Percentiles rank a stretch among this genome's conserved stretches.
These are phyloP conservation scores for Hydra vulgaris DNA, from an alignment of 30 jellyfish, hydroid and myxozoan genomes.

Conservation along the genomic window DNA sequence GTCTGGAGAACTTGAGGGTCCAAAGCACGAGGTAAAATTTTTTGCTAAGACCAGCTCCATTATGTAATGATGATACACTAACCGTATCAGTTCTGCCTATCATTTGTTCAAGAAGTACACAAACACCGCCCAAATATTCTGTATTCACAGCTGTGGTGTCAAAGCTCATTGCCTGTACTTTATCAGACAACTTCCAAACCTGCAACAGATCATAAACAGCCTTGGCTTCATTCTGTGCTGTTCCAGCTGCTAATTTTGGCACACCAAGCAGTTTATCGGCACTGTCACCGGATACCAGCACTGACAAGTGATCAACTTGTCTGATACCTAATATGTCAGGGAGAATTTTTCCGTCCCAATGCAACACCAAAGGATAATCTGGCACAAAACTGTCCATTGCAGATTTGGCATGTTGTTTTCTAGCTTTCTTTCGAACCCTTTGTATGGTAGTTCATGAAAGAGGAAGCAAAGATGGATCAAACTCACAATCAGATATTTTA, in stretches of 20 bases:
- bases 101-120: not conserved
- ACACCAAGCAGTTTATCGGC: no score
- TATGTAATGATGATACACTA: not conserved
- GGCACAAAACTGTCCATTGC: no score
- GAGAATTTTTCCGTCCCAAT: no score
- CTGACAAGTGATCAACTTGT: no score
- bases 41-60: not conserved
- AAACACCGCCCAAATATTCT: not conserved
- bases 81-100: not conserved
- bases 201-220: no score
- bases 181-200: not conserved
- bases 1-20: not conserved
- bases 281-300: no score
- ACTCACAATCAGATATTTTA: not conserved
- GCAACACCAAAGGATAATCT: no score
- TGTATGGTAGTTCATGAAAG: not conserved
- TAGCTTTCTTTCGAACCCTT: not conserved
- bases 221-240: no score
- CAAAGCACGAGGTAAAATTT: not conserved
- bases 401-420: not conserved
- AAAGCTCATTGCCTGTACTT: not conserved
- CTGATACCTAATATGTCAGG: no score
- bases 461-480: not conserved
- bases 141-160: not conserved
- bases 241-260: no score